Evolutionary conservation across 2,797 vertebrate species (phyloP), one percentile per base, ranked within the genome.

Genomic region (Rhodeus uyekii): DNA sequence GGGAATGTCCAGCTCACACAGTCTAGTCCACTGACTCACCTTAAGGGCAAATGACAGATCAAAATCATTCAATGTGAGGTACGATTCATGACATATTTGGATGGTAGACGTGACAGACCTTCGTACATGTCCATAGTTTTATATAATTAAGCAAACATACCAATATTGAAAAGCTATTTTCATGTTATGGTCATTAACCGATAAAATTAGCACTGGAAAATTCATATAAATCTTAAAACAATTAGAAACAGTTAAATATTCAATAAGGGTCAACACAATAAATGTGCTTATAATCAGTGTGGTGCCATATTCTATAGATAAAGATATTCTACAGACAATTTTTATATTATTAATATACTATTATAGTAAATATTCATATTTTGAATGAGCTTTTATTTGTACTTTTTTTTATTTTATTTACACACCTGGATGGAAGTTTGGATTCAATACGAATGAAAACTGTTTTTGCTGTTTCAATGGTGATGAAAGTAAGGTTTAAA

Each of bases 11-110:
- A 97, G 93, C 91, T 99, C 98, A 93, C 98, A 99, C 12, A 99
- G 94, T 72, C 96, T 93, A 87, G 98, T 99, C 98, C 98, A 99
- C 83, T 96, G 96, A 91, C 98, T 99, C 81, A 99, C 97, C 98
- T 99, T 86, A 34, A 77, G 87, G 53, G 86, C 2, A 87, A 83
- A 87, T 38, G n/a, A n/a, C 4, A 10, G 13, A 5, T 24, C 36
- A 32, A 53, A 4, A 67, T 32, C 13, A 55, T 8, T 58, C 13
- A 48, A 60, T 36, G 13, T 24, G 2, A 67, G 10, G 32, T 22
- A 36, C 8, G 1, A 39, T 29, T 0, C 55, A 27, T 29, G 1
- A 60, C 2, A 10, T 55, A 10, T 27, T 2, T 74, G 72, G 12
- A 58, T 9, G 13, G 71, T n/a, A 16, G 14, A 16, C 22, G 7